Evolutionary conservation across 2,888 invertebrate genomes (phyloP).

Genomic region (Stenodema calcarata): DNA sequence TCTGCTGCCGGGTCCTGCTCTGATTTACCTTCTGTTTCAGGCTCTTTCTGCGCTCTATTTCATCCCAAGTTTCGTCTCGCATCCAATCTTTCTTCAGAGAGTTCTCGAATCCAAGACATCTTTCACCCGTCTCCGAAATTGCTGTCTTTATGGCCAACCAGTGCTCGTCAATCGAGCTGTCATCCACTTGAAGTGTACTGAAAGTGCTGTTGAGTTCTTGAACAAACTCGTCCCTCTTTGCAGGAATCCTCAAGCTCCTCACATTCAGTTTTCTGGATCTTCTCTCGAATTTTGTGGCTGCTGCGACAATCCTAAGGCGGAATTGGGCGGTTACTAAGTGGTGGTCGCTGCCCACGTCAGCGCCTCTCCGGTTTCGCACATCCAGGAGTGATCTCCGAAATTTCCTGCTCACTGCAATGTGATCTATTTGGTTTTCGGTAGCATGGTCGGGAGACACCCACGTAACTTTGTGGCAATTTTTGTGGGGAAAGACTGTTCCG

Average conservation of each 20-base stretch:
- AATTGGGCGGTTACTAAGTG: not conserved
- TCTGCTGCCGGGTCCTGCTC: constrained; percentile 6
- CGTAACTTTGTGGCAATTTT: constrained; percentile 45
- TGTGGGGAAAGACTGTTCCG: constrained; percentile 42
- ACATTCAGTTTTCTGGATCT: not conserved
- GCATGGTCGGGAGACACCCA: constrained; percentile 49
- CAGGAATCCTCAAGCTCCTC: not conserved
- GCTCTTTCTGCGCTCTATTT: not conserved
- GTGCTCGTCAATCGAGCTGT: not conserved
- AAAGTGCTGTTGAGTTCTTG: not conserved
- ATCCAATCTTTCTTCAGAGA: not conserved
- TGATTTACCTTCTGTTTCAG: constrained; percentile 1
- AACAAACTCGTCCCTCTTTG: not conserved
- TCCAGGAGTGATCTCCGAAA: constrained; percentile 50
- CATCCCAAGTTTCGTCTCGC: constrained; percentile 1
- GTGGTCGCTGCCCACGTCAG: not conserved
- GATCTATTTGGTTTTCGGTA: constrained; percentile 11
- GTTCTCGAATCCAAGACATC: not conserved
- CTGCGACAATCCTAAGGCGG: not conserved
- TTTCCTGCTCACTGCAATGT: constrained; percentile 43
- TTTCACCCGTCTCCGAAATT: not conserved
- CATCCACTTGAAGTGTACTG: not conserved
- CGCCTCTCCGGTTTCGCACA: constrained; percentile 25
- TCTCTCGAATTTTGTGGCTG: not conserved
- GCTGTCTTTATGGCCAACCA: not conserved